Conservation (phyloP, 2,113 vertebrate genomes). For the Indri indri region DNA sequence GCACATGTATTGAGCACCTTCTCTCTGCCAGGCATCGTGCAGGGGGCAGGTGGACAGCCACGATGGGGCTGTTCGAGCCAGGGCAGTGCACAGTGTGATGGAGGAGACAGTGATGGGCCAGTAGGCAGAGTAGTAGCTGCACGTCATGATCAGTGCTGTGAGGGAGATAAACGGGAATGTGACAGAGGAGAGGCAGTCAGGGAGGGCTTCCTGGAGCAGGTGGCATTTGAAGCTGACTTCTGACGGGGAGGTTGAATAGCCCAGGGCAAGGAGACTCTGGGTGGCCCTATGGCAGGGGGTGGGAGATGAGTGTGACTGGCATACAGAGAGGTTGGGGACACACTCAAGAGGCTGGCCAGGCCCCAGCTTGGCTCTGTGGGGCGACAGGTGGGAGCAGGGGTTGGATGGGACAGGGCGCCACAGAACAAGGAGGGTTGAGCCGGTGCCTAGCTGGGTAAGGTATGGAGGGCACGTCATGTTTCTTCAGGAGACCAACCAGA, state of each 20-base stretch:
- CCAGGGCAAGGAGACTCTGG: neutral
- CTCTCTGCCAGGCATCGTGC: neutral
- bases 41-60: neutral
- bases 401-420: fast-evolving
- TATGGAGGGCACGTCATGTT: fast-evolving
- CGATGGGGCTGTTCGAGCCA: neutral
- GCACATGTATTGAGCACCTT: fast-evolving
- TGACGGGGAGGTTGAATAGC: neutral
- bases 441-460: fast-evolving
- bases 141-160: neutral
- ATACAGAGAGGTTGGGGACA: neutral
- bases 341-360: neutral
- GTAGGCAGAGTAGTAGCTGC: neutral
- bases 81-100: fast-evolving
- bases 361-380: fast-evolving
- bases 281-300: neutral
- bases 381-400: neutral
- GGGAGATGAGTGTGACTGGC: neutral
- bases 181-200: neutral
- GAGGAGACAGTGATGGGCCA: neutral
- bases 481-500: neutral
- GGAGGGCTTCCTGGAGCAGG: neutral
- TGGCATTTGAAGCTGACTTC: no score
- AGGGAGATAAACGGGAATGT: neutral
- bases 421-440: neutral